Base-by-base conservation (phyloP, 2,797 vertebrate genomes). In the Natrix natrix region DNA sequence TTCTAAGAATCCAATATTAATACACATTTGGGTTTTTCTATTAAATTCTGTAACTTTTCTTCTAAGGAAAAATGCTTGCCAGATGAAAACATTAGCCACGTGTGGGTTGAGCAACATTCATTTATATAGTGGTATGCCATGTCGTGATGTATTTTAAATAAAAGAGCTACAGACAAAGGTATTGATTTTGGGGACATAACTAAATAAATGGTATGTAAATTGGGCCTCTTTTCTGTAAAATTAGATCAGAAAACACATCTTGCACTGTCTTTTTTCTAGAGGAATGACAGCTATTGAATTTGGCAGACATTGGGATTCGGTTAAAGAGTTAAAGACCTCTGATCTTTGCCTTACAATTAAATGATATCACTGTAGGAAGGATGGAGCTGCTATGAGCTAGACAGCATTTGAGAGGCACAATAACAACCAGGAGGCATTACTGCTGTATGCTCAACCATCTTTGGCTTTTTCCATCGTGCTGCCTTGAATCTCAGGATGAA, bases 121-220 rank as follows among this genome's bases (percentile, higher is more conserved):
- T 99, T 99, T 99, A 99, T 98, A 98, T 95, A 97, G 97, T 98
- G 97, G 98, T 99, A 98, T 98, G 98, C 98, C 98, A 98, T 99
- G 98, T 99, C 98, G 98, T 99, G 98, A 99, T 99, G 98, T 99
- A 99, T 99, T 99, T 99, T 99, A 98, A 98, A 98, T 98, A 98
- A 98, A 99, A 98, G 98, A 98, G 98, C 98, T 98, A 98, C 98
- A 98, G 98, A 98, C 98, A 98, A 98, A 98, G 98, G 98, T 99
- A 99, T 99, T 98, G 99, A 99, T 99, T 99, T 98, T 98, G 98
- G 97, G 97, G 97, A 97, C 97, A 97, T 99, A 99, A 99, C 99
- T 98, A 98, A 99, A 99, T 99, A 99, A 99, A 99, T 98, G 98
- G 99, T 99, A 99, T 99, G 99, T 99, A 99, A 99, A 99, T 99